Evolutionary conservation across 2,113 vertebrate genomes (phyloP).

Genomic region (Hepsetus odoe): DNA sequence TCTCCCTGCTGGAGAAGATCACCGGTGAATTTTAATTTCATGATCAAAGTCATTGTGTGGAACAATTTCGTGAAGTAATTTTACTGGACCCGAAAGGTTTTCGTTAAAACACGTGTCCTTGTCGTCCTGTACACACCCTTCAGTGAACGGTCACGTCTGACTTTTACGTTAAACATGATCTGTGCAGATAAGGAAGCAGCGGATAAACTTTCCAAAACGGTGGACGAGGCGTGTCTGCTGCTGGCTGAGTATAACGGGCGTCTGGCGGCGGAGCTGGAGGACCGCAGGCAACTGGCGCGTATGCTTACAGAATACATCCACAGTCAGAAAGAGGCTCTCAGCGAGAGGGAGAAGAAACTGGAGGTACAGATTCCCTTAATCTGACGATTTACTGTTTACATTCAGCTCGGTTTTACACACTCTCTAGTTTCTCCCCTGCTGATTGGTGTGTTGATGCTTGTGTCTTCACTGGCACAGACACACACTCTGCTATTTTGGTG

Average conservation of each 20-base stretch:
- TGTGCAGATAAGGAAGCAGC: constrained; percentile 96
- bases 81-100: no score
- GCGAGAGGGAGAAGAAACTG: constrained; percentile 93
- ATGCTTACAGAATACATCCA: constrained; percentile 96
- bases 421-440: neutral
- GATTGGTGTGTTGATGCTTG: neutral
- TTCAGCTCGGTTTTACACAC: no score
- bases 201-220: constrained; percentile 93
- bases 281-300: constrained; percentile 92
- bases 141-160: no score
- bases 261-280: constrained; percentile 94
- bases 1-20: constrained; percentile 95
- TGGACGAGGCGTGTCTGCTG: constrained; percentile 95
- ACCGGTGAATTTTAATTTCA: constrained; percentile 79
- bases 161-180: no score
- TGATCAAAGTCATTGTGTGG: no score
- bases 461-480: no score
- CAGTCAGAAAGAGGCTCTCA: constrained; percentile 92
- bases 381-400: no score
- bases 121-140: no score
- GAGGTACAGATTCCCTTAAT: constrained; percentile 74
- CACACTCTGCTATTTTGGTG: no score
- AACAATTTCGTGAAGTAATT: no score
- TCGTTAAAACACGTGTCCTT: no score
- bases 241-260: constrained; percentile 97